Evolutionary conservation across 2,888 invertebrate species (phyloP).

Genomic region (Euzophera pinguis): DNA sequence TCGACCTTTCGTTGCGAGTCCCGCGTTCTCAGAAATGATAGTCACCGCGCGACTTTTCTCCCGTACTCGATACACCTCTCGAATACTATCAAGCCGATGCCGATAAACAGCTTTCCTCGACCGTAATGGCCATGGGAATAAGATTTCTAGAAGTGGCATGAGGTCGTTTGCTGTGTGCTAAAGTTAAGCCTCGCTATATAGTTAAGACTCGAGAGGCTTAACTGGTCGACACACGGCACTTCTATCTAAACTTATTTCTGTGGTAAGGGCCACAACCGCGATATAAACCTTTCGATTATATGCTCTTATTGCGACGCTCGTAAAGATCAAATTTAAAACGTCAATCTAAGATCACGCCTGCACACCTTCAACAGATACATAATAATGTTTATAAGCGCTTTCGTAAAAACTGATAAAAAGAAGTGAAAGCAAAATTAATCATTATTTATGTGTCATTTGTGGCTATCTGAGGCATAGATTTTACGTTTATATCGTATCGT

Average conservation of each 20-base stretch:
- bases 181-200: too few relatives aligned
- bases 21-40: conserved; percentile 20
- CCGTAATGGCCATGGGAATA: conserved; percentile 38
- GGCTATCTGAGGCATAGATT: too few relatives aligned
- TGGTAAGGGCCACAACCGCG: too few relatives aligned
- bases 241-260: too few relatives aligned
- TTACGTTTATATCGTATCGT: too few relatives aligned
- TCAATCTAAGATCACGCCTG: conserved; percentile 10
- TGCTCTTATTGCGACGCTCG: conserved; percentile 10
- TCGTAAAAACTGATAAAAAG: conserved; percentile 6
- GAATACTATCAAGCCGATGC: conserved; percentile 32
- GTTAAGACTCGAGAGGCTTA: too few relatives aligned
- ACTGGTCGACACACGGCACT: too few relatives aligned
- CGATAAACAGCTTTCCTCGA: conserved; percentile 49
- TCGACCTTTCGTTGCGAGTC: conserved; percentile 18
- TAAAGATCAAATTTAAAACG: conserved; percentile 14
- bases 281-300: conserved; percentile 12
- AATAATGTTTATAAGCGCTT: conserved; percentile 21
- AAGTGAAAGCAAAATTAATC: conserved; percentile 17
- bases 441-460: neutral
- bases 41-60: conserved; percentile 37
- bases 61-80: conserved; percentile 36
- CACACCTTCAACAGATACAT: conserved; percentile 19
- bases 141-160: too few relatives aligned
- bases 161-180: too few relatives aligned